Conservation (phyloP, 2,113 vertebrate genomes). For the Struthio camelus region DNA sequence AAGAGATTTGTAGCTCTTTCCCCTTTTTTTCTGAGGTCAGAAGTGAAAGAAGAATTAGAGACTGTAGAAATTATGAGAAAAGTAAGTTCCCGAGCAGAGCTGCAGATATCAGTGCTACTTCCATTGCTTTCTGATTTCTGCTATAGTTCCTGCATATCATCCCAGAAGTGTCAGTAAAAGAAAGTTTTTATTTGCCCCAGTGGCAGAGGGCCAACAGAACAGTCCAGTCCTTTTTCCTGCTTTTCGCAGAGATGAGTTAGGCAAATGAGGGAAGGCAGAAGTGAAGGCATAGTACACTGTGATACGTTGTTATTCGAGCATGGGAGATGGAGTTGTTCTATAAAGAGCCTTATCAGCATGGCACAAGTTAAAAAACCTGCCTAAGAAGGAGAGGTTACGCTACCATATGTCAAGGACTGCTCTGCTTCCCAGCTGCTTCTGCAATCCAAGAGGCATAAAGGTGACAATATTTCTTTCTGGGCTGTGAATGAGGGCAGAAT, state of each 20-base stretch:
- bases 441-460: conserved; percentile 63
- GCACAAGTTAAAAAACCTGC: conserved; percentile 47
- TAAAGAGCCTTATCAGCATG: conserved; percentile 51
- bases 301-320: neutral
- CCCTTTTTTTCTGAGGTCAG: neutral
- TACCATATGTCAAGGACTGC: conserved; percentile 54
- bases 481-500: conserved; percentile 46
- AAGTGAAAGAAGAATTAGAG: neutral
- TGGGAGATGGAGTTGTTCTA: neutral
- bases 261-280: neutral
- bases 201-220: neutral
- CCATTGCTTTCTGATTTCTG: neutral
- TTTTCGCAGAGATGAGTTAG: neutral
- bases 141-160: neutral
- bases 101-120: neutral
- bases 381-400: conserved; percentile 66
- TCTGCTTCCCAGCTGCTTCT: conserved; percentile 59
- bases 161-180: neutral
- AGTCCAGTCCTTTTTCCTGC: neutral
- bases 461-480: conserved; percentile 61
- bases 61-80: neutral
- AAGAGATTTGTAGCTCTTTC: neutral
- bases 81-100: neutral
- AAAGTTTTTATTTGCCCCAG: neutral
- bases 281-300: neutral